These are phyloP conservation scores for Chironomus striatipennis DNA, from an alignment of 1,140 invertebrate species.

Conservation along the genomic window DNA sequence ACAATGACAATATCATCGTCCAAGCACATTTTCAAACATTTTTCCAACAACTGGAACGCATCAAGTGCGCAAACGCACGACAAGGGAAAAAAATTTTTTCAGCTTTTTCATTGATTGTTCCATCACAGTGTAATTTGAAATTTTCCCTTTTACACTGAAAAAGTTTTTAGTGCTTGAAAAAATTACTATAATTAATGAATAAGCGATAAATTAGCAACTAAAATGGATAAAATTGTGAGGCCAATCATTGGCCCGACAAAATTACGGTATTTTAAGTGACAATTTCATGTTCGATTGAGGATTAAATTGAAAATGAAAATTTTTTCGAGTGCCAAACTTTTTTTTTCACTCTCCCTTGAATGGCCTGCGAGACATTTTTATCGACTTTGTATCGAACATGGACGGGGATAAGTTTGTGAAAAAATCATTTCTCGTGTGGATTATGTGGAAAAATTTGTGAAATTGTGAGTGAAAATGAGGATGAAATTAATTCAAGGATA, in stretches of 20 bases:
- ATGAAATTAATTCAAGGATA: not conserved
- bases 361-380: not conserved
- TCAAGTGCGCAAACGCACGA: not conserved
- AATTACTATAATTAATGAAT: constrained; percentile 22
- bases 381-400: not conserved
- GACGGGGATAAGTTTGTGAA: not conserved
- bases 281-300: not conserved
- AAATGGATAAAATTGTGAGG: not conserved
- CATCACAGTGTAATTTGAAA: constrained; percentile 20
- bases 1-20: not conserved
- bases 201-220: constrained; percentile 4
- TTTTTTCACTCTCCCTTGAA: too few relatives aligned
- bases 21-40: not conserved
- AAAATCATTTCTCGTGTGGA: not conserved
- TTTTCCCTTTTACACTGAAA: constrained; percentile 23
- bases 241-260: constrained; percentile 17
- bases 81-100: not conserved
- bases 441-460: constrained; percentile 9
- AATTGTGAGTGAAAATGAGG: not conserved
- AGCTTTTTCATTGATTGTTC: constrained; percentile 23
- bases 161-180: constrained; percentile 15
- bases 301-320: not conserved
- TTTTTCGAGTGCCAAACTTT: constrained; percentile 1
- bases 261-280: not conserved
- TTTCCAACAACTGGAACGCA: not conserved